Evolutionary conservation across 2,113 vertebrate genomes (phyloP).

Genomic region (Cnemophilus loriae): DNA sequence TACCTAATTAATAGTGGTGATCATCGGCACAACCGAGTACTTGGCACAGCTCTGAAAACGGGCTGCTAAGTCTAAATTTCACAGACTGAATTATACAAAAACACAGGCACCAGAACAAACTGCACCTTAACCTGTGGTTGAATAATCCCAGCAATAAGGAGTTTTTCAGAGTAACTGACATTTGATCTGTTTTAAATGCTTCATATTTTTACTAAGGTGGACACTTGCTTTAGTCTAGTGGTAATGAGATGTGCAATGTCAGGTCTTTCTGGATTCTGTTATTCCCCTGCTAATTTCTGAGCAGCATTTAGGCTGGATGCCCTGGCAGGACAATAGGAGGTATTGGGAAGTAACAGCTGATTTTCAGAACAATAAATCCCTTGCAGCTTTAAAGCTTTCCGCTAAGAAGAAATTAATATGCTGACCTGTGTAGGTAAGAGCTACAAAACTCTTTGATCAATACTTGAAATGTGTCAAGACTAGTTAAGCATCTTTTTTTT

Average conservation of each 20-base stretch:
- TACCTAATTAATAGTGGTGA: not conserved
- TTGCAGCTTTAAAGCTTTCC: constrained; percentile 9
- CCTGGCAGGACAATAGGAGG: not conserved
- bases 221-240: not conserved
- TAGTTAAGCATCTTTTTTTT: not conserved
- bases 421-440: not conserved
- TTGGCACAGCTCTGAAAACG: not conserved
- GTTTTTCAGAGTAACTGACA: not conserved
- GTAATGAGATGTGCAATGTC: not conserved
- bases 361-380: constrained; percentile 41
- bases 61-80: not conserved
- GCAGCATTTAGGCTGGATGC: not conserved
- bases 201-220: not conserved
- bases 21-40: not conserved
- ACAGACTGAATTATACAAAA: not conserved
- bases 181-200: not conserved
- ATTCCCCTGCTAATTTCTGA: constrained; percentile 1
- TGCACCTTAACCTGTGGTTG: not conserved
- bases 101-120: not conserved
- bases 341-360: constrained; percentile 42
- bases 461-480: not conserved
- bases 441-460: not conserved
- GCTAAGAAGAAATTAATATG: constrained; percentile 13
- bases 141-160: not conserved
- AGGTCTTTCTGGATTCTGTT: not conserved